These are phyloP conservation scores for Catharus minimus DNA, from an alignment of 2,113 vertebrate species.

Conservation along the genomic window DNA sequence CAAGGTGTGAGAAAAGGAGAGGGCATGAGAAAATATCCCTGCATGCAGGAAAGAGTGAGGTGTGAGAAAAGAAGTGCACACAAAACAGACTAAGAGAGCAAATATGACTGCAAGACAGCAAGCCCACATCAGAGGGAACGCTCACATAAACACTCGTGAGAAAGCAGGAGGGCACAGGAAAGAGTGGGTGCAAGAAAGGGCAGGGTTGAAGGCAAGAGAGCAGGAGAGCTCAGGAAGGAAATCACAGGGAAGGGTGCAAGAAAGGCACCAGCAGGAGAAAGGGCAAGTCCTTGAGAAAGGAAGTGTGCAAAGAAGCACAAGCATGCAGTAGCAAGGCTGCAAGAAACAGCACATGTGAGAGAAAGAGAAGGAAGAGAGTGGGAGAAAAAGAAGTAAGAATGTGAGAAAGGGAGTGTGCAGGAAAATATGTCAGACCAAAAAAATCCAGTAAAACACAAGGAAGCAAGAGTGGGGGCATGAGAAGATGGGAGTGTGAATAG, in stretches of 20 bases:
- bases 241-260: background rate
- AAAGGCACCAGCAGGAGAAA: background rate
- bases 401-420: background rate
- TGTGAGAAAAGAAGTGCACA: background rate
- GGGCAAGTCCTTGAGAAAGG: background rate
- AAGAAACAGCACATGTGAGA: background rate
- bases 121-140: background rate
- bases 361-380: background rate
- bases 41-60: background rate
- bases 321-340: background rate
- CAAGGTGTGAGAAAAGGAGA: background rate
- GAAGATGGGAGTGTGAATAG: background rate
- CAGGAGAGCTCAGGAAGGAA: background rate
- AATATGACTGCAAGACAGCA: background rate
- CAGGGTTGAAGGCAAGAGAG: background rate
- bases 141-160: accelerated
- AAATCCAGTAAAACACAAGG: background rate
- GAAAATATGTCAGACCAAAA: background rate
- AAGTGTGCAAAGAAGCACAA: background rate
- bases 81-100: background rate
- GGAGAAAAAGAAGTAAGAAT: background rate
- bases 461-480: background rate
- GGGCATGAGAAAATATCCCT: background rate
- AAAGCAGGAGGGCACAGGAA: background rate
- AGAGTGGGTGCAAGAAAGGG: background rate